phyloP scores from a whole-genome alignment of 2,888 invertebrate species.

The Diarsia rubi region DNA sequence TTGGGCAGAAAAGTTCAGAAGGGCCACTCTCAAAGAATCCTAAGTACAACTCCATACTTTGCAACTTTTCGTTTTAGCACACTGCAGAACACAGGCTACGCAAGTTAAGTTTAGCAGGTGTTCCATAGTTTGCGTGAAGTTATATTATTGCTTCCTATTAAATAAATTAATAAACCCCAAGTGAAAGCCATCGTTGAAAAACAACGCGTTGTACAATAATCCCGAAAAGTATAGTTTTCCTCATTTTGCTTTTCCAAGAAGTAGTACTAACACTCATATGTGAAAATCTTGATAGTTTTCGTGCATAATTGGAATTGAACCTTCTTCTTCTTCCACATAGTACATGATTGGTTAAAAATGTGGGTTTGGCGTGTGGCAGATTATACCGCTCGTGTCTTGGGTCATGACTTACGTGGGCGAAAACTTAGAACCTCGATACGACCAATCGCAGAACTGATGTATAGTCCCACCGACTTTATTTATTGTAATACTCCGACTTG shows the following conservation, averaged over 20 bases:
- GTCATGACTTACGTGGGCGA: constrained; percentile 84
- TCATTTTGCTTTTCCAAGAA: neutral
- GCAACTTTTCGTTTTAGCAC: neutral
- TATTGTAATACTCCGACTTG: constrained; percentile 76
- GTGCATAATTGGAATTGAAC: constrained; percentile 15
- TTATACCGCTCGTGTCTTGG: constrained; percentile 75
- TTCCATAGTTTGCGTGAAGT: neutral
- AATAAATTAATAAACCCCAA: neutral
- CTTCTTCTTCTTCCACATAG: constrained; percentile 21
- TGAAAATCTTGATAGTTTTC: neutral
- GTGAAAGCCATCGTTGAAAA: neutral
- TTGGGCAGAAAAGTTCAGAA: constrained; percentile 33
- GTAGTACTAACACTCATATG: neutral
- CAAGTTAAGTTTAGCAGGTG: neutral
- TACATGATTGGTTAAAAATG: constrained; percentile 35
- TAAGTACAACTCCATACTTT: neutral
- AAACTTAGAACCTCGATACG: constrained; percentile 68
- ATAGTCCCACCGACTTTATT: constrained; percentile 78
- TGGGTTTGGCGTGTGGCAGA: constrained; percentile 61
- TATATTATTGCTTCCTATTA: neutral
- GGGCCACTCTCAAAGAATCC: constrained; percentile 25
- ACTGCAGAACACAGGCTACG: neutral
- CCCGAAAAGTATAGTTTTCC: neutral
- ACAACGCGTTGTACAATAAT: neutral
- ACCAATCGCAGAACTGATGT: constrained; percentile 78